phyloP scores from a whole-genome alignment of 2,888 invertebrate genomes.

The Mycogona germanica region DNA sequence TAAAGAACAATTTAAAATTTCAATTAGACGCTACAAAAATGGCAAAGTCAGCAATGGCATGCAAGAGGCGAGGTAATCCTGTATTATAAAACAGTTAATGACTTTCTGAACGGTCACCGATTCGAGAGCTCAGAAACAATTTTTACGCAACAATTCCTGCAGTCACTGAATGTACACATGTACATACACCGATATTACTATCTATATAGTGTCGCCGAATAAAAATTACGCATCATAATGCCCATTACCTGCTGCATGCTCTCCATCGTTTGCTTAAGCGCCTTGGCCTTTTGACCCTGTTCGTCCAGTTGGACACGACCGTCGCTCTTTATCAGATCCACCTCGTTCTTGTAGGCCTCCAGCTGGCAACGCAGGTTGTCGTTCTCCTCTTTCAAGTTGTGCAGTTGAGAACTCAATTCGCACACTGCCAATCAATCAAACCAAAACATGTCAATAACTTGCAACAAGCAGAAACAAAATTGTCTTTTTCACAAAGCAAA shows the following conservation, averaged over 20 bases:
- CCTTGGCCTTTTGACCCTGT: slow-evolving; percentile 71
- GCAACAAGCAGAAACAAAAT: not conserved
- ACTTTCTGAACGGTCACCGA: too few relatives aligned
- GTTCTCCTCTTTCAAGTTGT: slow-evolving; percentile 58
- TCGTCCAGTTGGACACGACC: slow-evolving; percentile 62
- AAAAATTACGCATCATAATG: too few relatives aligned
- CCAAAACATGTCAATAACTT: not conserved
- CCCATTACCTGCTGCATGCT: slow-evolving; percentile 38
- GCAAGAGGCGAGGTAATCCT: too few relatives aligned
- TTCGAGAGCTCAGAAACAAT: too few relatives aligned
- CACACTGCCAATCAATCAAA: not conserved
- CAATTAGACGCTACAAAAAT: too few relatives aligned
- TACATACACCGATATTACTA: too few relatives aligned
- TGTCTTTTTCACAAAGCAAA: not conserved
- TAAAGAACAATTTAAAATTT: too few relatives aligned
- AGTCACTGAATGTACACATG: too few relatives aligned
- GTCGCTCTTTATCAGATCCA: slow-evolving; percentile 72
- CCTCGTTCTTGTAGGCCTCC: slow-evolving; percentile 89
- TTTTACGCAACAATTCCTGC: too few relatives aligned
- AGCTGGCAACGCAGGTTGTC: slow-evolving; percentile 79
- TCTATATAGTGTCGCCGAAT: too few relatives aligned
- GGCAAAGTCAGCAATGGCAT: too few relatives aligned
- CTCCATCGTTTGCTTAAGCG: slow-evolving; percentile 47
- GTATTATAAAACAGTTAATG: too few relatives aligned
- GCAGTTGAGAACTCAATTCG: slow-evolving; percentile 12